These are phyloP conservation scores for Lydus trimaculatus DNA, from an alignment of 2,888 invertebrate species.

Conservation along the genomic window DNA sequence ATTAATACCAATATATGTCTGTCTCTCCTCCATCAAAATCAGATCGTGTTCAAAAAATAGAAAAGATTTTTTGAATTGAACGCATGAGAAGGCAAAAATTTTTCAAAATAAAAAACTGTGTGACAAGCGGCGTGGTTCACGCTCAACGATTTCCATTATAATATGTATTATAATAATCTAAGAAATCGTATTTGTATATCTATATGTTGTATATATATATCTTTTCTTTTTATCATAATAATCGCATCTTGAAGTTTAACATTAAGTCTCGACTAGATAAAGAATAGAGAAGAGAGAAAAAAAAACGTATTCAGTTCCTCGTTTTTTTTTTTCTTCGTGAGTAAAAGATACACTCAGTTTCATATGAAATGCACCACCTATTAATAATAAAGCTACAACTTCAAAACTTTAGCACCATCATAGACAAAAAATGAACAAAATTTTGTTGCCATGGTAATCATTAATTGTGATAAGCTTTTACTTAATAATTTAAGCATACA, in stretches of 20 bases:
- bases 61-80: constrained; percentile 35
- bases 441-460: too few species aligned
- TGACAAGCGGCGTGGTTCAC: constrained; percentile 55
- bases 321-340: too few species aligned
- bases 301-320: too few species aligned
- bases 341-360: background rate
- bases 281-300: too few species aligned
- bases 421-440: too few species aligned
- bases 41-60: too few species aligned
- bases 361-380: too few species aligned
- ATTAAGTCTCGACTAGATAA: background rate
- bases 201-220: constrained; percentile 17
- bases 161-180: constrained; percentile 38
- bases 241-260: background rate
- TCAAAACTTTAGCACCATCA: too few species aligned
- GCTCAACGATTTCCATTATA: constrained; percentile 54
- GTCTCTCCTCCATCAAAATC: too few species aligned
- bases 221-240: background rate
- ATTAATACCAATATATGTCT: background rate
- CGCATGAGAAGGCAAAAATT: constrained; percentile 50
- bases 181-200: constrained; percentile 11
- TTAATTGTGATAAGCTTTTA: too few species aligned
- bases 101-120: constrained; percentile 54
- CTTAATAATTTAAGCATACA: too few species aligned
- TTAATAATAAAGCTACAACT: too few species aligned